Conservation (phyloP, 2,113 vertebrate genomes). For the Chionis minor region DNA sequence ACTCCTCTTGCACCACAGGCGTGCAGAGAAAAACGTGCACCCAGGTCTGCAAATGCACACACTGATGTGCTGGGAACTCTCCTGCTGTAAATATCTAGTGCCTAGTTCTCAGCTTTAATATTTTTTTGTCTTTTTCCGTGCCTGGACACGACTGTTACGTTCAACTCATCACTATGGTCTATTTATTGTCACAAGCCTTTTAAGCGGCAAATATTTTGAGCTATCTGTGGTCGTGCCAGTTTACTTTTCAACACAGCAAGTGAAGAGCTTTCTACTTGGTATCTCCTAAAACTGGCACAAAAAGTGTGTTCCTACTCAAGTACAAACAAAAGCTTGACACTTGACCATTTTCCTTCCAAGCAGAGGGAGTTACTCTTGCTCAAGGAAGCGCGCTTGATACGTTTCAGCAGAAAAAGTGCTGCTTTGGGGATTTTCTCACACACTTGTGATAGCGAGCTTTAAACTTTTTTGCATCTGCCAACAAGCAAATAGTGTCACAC, state of each 20-base stretch:
- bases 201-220: conserved; percentile 11
- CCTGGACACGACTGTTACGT: background rate
- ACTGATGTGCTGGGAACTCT: background rate
- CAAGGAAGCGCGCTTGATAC: background rate
- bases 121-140: background rate
- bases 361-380: background rate
- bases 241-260: background rate
- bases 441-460: background rate
- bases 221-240: background rate
- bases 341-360: background rate
- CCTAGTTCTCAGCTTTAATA: background rate
- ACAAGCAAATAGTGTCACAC: background rate
- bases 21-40: fast-evolving
- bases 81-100: background rate
- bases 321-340: conserved; percentile 1
- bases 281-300: background rate
- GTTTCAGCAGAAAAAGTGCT: background rate
- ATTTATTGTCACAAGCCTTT: background rate
- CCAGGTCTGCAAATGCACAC: background rate
- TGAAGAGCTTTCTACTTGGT: background rate
- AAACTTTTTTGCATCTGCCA: background rate
- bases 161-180: background rate
- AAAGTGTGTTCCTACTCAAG: background rate
- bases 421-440: background rate
- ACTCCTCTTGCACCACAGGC: background rate